These are phyloP conservation scores for Drosophila cardini DNA, from an alignment of 1,140 invertebrate species.

Conservation along the genomic window DNA sequence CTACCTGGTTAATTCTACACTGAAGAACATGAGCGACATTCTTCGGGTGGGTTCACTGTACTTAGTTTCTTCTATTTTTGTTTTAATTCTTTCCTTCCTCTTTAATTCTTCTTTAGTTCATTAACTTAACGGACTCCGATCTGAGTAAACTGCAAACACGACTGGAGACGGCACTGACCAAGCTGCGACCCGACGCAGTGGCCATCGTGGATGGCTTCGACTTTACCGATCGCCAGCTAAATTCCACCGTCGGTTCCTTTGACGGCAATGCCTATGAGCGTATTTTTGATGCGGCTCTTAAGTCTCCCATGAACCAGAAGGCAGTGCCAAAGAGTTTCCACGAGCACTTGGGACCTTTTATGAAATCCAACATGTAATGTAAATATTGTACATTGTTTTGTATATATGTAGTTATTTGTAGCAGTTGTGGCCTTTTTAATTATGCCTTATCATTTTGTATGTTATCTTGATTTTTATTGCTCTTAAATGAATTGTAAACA, in stretches of 20 bases:
- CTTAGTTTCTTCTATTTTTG: neutral
- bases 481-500: slow-evolving; percentile 32
- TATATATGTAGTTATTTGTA: slow-evolving; percentile 1
- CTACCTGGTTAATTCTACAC: slow-evolving; percentile 90
- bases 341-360: slow-evolving; percentile 90
- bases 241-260: slow-evolving; percentile 93
- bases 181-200: slow-evolving; percentile 93
- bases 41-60: slow-evolving; percentile 87
- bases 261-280: slow-evolving; percentile 96
- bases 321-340: slow-evolving; percentile 91
- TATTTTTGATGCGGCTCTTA: slow-evolving; percentile 92
- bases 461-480: slow-evolving; percentile 1
- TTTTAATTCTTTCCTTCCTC: neutral
- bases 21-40: slow-evolving; percentile 90
- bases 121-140: slow-evolving; percentile 87
- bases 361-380: slow-evolving; percentile 88
- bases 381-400: neutral
- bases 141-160: slow-evolving; percentile 88
- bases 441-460: neutral
- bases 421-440: neutral
- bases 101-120: slow-evolving; percentile 88
- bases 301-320: slow-evolving; percentile 93
- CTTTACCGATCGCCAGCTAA: slow-evolving; percentile 91
- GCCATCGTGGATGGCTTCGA: slow-evolving; percentile 96
- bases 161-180: slow-evolving; percentile 88